Conservation (phyloP, 2,113 vertebrate genomes). For the Merops nubicus region DNA sequence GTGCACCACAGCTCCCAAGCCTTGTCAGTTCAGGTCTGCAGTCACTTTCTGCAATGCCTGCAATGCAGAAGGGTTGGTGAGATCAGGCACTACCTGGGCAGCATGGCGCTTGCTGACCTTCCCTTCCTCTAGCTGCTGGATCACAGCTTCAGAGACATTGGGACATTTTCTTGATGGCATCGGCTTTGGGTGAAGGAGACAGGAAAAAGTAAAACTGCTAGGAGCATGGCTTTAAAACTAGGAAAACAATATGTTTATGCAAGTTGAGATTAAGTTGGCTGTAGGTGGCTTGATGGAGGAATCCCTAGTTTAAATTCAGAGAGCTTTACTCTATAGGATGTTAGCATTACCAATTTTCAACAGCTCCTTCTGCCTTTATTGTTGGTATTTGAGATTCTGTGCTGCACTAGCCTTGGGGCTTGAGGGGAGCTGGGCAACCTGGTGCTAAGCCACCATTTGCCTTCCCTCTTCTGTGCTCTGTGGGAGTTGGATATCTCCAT, state of each 20-base stretch:
- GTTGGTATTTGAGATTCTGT: background rate
- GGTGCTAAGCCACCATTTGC: background rate
- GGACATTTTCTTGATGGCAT: background rate
- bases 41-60: fast-evolving
- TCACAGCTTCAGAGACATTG: background rate
- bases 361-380: background rate
- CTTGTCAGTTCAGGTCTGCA: fast-evolving
- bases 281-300: background rate
- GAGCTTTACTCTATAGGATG: background rate
- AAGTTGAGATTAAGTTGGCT: background rate
- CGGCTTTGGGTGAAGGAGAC: background rate
- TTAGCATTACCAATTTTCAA: background rate
- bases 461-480: background rate
- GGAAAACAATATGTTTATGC: background rate
- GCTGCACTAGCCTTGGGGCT: background rate
- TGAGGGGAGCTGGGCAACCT: background rate
- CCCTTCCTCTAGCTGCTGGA: background rate
- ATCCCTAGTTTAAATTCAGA: background rate
- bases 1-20: background rate
- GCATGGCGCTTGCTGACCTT: fast-evolving
- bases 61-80: background rate
- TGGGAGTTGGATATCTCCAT: background rate
- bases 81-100: background rate
- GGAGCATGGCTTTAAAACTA: background rate
- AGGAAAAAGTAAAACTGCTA: background rate